Conservation (phyloP, 2,888 invertebrate genomes). For the Phalangium opilio region DNA sequence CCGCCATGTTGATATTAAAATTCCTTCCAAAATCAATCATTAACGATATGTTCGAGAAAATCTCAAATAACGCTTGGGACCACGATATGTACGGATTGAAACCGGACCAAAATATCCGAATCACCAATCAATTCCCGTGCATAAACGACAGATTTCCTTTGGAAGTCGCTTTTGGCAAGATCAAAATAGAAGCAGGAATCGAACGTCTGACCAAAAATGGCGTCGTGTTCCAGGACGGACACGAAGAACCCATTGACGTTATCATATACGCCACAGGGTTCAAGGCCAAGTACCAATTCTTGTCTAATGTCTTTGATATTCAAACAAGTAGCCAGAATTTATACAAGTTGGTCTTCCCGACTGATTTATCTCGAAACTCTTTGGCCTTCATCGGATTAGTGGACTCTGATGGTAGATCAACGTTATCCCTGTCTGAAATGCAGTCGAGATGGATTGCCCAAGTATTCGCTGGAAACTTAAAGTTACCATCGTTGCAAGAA, state of each 20-base stretch:
- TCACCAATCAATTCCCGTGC: constrained; percentile 23
- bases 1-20: constrained; percentile 9
- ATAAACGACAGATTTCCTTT: constrained; percentile 34
- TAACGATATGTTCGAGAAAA: constrained; percentile 14
- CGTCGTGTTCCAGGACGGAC: constrained; percentile 23
- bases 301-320: no score
- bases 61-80: constrained; percentile 26
- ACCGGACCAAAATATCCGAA: constrained; percentile 28
- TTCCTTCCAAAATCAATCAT: constrained; percentile 16
- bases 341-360: constrained; percentile 32
- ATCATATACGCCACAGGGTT: no score
- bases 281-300: no score
- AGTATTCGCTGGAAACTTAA: constrained; percentile 25
- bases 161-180: constrained; percentile 29
- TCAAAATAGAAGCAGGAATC: constrained; percentile 26
- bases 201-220: constrained; percentile 22
- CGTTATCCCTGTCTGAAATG: constrained; percentile 35
- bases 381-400: constrained; percentile 34
- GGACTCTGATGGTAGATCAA: constrained; percentile 32
- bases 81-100: constrained; percentile 30
- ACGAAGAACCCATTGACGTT: no score
- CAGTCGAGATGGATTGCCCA: constrained; percentile 33
- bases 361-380: constrained; percentile 26
- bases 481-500: constrained; percentile 25
- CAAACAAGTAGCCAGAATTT: constrained; percentile 15